A percentile compares a stretch with the other conserved stretches of the same genome.
These are phyloP conservation scores for Lichenostomus cassidix DNA, from an alignment of 2,113 vertebrate genomes.

Conservation along the genomic window DNA sequence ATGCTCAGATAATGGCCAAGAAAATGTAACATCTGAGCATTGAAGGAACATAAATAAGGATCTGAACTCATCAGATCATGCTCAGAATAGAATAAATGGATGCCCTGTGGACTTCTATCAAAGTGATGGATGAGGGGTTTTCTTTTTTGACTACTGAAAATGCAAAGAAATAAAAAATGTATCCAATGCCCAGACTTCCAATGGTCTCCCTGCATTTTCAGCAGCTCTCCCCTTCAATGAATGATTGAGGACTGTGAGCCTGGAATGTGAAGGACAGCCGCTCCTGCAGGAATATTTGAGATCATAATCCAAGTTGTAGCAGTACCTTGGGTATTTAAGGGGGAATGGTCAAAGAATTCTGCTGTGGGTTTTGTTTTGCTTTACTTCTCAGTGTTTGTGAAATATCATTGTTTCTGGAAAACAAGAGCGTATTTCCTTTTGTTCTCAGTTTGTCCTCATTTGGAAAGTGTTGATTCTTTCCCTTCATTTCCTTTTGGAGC, in stretches of 20 bases:
- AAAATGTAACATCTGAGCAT: not conserved
- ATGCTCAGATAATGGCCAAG: conserved; percentile 39
- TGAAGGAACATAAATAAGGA: conserved; percentile 56
- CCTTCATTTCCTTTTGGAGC: not conserved
- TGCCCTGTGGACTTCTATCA: conserved; percentile 51
- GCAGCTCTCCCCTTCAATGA: not conserved
- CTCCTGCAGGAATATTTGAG: not conserved
- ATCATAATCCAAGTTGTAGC: not conserved
- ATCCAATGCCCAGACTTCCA: conserved; percentile 5
- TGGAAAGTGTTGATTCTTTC: not conserved
- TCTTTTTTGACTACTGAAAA: conserved; percentile 57
- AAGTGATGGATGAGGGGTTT: conserved; percentile 55
- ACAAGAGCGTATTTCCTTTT: not conserved
- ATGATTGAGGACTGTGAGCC: conserved; percentile 4
- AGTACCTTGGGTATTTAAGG: not conserved
- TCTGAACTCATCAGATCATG: not conserved
- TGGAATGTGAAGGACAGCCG: conserved; percentile 12
- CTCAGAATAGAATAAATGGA: conserved; percentile 49
- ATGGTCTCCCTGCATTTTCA: not conserved
- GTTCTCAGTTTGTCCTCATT: not conserved
- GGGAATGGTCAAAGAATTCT: not conserved
- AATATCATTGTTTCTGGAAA: not conserved
- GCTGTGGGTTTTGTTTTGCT: not conserved
- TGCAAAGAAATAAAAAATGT: conserved; percentile 54
- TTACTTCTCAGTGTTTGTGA: not conserved